Evolutionary conservation across 2,888 invertebrate species (phyloP), one percentile per base, ranked within the genome.

Genomic region (Brenthis hecate): DNA sequence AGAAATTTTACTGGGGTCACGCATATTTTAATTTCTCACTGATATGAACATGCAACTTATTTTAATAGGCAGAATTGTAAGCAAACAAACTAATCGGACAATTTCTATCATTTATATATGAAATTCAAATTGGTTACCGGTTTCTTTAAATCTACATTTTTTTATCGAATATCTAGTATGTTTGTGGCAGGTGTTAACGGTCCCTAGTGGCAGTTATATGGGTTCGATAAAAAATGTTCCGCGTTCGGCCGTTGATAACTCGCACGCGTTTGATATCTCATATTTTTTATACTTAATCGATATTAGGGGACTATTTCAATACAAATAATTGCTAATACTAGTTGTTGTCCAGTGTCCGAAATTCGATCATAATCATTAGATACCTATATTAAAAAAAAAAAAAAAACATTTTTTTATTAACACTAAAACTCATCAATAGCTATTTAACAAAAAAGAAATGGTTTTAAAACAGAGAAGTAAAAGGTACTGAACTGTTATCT

Each of bases 131-230:
- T 74, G 51, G 65, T 70, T 74, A 74, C 75, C 73, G 73, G 76
- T 76, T 75, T 75, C 58, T 62, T 14, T 58, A 66, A 66, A 66
- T 56, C 51, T 23, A 48, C 47, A 36, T 58, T 61, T 67, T 58
- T 65, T 62, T 53, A 62, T 54, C 53, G 51, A 23, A 19, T 54
- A 51, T 62, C 19, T 62, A 53, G 60, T 61, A 53, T 62, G 62
- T 43, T 53, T 54, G 62, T 19, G 79, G 85, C 91, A 91, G 91
- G 89, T 91, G 91, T 72, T 89, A 92, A 92, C 92, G 91, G 92
- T 85, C 80, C 74, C 74, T 65, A 70, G 73, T 83, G 91, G 84
- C 92, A 88, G 92, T 91, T 91, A 89, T 83, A 85, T 80, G 83
- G 89, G 77, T 78, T 71, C 74, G 78, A 82, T 85, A 90, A 91